A percentile compares a stretch with the other conserved stretches of the same genome.
Evolutionary conservation across 2,888 invertebrate species (phyloP).

Genomic region (Leptopterna dolabrata): DNA sequence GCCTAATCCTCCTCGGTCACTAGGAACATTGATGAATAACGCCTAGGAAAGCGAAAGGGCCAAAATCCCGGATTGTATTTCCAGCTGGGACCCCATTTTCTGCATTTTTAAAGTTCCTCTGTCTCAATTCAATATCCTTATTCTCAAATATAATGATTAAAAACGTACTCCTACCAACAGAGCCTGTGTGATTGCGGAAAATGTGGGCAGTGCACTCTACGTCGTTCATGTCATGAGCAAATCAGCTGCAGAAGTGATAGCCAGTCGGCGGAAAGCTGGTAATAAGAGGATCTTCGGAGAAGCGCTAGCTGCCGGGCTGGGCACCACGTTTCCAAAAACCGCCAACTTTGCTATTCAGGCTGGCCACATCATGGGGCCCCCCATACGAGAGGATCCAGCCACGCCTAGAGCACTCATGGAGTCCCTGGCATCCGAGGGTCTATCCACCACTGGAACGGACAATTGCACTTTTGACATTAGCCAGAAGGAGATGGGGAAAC

Average conservation of each 20-base stretch:
- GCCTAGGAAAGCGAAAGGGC: too few relatives aligned
- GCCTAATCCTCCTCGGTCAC: too few relatives aligned
- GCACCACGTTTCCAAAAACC: slow-evolving; percentile 66
- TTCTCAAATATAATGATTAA: too few relatives aligned
- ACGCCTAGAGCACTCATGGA: slow-evolving; percentile 91
- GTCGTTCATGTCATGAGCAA: slow-evolving; percentile 98
- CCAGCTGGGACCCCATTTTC: too few relatives aligned
- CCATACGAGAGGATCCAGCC: slow-evolving; percentile 87
- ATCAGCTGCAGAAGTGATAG: slow-evolving; percentile 85
- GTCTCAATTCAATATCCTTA: too few relatives aligned
- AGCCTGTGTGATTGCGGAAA: slow-evolving; percentile 92
- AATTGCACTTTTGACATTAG: slow-evolving; percentile 94
- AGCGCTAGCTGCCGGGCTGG: slow-evolving; percentile 86
- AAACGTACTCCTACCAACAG: too few relatives aligned
- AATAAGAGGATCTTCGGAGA: slow-evolving; percentile 81
- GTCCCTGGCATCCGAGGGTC: slow-evolving; percentile 84
- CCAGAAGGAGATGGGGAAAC: slow-evolving; percentile 89
- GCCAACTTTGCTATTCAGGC: slow-evolving; percentile 93
- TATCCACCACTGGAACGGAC: slow-evolving; percentile 94
- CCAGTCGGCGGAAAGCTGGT: slow-evolving; percentile 73
- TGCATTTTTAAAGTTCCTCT: too few relatives aligned
- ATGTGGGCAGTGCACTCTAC: slow-evolving; percentile 93
- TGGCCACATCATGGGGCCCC: slow-evolving; percentile 93
- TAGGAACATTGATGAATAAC: too few relatives aligned
- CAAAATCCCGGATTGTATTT: too few relatives aligned